A percentile compares a stretch with the other conserved stretches of the same genome.
Evolutionary conservation across 1,140 invertebrate species (phyloP).

Genomic region (Drosophila sproati): DNA sequence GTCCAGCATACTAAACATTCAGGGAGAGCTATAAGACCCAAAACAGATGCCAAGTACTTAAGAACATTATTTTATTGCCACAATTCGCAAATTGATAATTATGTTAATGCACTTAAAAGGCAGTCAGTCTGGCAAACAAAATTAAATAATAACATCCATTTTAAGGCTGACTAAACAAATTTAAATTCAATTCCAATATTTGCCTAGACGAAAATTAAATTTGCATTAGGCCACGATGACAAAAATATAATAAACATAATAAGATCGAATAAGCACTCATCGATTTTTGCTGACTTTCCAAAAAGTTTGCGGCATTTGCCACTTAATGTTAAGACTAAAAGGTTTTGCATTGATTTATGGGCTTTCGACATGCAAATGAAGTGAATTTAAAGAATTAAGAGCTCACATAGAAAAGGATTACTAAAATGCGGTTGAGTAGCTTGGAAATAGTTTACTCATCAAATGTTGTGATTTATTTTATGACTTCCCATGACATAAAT

Average conservation of each 20-base stretch:
- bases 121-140: not conserved
- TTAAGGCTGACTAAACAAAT: not conserved
- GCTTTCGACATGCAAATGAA: constrained; percentile 29
- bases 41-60: not conserved
- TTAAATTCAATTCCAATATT: constrained; percentile 38
- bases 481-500: constrained; percentile 5
- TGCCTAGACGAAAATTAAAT: not conserved
- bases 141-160: not conserved
- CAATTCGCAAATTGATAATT: constrained; percentile 16
- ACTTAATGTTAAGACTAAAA: constrained; percentile 28
- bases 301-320: constrained; percentile 29
- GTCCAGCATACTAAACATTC: not conserved
- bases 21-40: constrained; percentile 3
- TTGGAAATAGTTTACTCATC: not conserved
- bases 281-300: constrained; percentile 10
- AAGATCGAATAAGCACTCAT: not conserved
- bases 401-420: not conserved
- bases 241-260: not conserved
- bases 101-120: constrained; percentile 10
- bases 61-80: not conserved
- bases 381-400: not conserved
- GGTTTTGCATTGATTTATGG: constrained; percentile 29
- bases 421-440: not conserved
- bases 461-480: constrained; percentile 14
- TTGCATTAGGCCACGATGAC: not conserved